These are phyloP conservation scores for Endomychus coccineus DNA, from an alignment of 2,888 invertebrate genomes.

Conservation along the genomic window DNA sequence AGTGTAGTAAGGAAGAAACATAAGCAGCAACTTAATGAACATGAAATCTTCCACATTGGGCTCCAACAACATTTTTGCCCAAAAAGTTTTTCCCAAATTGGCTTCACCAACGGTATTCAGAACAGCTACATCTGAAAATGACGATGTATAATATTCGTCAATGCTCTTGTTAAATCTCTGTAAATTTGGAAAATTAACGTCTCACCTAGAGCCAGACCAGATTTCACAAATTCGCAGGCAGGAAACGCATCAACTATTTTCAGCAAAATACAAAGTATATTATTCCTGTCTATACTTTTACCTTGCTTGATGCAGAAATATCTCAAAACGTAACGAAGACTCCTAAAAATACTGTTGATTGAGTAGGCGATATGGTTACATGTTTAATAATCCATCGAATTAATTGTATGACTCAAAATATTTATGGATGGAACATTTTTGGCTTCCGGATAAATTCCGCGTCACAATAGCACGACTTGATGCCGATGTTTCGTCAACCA, in stretches of 20 bases:
- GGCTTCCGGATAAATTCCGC: too few species aligned
- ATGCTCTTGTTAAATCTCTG: background rate
- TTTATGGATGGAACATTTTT: too few species aligned
- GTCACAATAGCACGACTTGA: too few species aligned
- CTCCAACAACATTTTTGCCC: slow-evolving; percentile 11
- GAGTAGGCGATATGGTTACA: too few species aligned
- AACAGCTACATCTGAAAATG: slow-evolving; percentile 12
- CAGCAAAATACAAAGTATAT: slow-evolving; percentile 27
- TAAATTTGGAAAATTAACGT: background rate
- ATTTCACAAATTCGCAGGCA: slow-evolving; percentile 21
- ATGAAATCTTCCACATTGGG: slow-evolving; percentile 18
- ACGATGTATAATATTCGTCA: background rate
- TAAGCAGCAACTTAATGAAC: slow-evolving; percentile 9
- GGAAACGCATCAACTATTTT: slow-evolving; percentile 30
- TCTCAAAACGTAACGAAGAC: slow-evolving; percentile 27
- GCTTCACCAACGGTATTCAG: slow-evolving; percentile 19
- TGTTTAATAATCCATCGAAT: too few species aligned
- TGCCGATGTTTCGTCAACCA: too few species aligned
- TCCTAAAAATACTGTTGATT: too few species aligned
- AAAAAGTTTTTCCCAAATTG: background rate
- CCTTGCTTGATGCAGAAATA: slow-evolving; percentile 18
- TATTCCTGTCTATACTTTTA: slow-evolving; percentile 26
- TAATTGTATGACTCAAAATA: too few species aligned
- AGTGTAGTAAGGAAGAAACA: slow-evolving; percentile 10
- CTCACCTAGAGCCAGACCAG: slow-evolving; percentile 29